Percentiles rank a stretch among this genome's conserved stretches.
Evolutionary conservation across 2,797 vertebrate genomes (phyloP).

Genomic region (Pipistrellus kuhlii): DNA sequence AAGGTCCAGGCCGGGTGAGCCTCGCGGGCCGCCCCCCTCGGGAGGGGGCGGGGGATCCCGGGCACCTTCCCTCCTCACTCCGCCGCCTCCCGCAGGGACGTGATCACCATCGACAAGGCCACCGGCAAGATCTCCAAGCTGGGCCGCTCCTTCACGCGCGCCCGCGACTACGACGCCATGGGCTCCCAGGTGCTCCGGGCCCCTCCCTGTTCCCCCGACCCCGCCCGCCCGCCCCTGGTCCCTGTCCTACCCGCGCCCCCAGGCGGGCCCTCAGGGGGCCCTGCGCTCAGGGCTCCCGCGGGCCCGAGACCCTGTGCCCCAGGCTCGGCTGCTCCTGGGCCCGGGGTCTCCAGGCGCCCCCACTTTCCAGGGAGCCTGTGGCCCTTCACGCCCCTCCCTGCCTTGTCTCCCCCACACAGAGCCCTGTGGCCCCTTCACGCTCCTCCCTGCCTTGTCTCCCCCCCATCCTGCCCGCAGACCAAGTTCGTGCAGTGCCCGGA

Average conservation of each 20-base stretch:
- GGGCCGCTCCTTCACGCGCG: constrained; percentile 96
- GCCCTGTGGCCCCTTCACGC: rapidly evolving
- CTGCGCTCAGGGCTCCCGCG: rapidly evolving
- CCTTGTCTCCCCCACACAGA: not conserved
- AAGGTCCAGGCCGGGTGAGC: constrained; percentile 96
- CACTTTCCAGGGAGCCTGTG: not conserved
- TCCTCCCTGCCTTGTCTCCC: not conserved
- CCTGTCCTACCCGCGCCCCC: not conserved
- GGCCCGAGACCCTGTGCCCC: rapidly evolving
- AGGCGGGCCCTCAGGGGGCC: not conserved
- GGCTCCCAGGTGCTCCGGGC: constrained; percentile 92
- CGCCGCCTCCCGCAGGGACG: constrained; percentile 87
- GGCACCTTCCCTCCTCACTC: not conserved
- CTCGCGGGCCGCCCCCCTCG: rapidly evolving
- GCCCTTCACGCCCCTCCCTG: too few species aligned
- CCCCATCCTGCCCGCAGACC: constrained; percentile 85
- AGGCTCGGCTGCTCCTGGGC: not conserved
- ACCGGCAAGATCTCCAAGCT: constrained; percentile 97
- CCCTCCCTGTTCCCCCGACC: rapidly evolving
- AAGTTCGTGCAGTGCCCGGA: constrained; percentile 98
- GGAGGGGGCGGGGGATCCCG: rapidly evolving
- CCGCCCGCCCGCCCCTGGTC: too few species aligned
- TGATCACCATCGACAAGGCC: constrained; percentile 98
- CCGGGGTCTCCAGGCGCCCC: not conserved
- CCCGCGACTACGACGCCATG: constrained; percentile 97